A percentile compares a stretch with the other conserved stretches of the same genome.
Evolutionary conservation across 2,888 invertebrate species (phyloP).

Genomic region (Platynereis dumerilii): DNA sequence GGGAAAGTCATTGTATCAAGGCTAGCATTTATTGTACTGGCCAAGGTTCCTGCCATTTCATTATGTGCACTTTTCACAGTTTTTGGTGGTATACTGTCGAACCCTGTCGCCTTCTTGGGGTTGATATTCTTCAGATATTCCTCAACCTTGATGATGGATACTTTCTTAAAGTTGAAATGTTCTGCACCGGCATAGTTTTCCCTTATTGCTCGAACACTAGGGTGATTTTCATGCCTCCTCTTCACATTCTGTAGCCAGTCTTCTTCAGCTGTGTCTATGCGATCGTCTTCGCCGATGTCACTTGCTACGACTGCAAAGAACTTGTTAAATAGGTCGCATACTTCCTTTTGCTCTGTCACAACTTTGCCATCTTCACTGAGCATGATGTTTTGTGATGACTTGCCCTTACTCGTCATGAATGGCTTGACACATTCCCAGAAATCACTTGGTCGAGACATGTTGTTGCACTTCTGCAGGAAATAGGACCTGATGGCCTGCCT

Average conservation of each 20-base stretch:
- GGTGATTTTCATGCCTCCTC: background rate
- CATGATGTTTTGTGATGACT: background rate
- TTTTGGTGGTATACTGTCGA: too few relatives aligned
- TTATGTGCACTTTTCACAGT: too few relatives aligned
- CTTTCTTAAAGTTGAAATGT: too few relatives aligned
- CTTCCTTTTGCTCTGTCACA: background rate
- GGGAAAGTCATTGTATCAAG: too few relatives aligned
- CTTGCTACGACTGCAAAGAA: background rate
- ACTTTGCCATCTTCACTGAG: background rate
- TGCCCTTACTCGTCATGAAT: background rate
- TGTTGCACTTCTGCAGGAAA: background rate
- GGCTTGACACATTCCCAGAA: conserved; percentile 7
- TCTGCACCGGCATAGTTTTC: too few relatives aligned
- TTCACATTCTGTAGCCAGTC: background rate
- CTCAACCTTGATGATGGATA: too few relatives aligned
- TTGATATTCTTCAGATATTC: too few relatives aligned
- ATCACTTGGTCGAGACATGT: background rate
- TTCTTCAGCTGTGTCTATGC: background rate
- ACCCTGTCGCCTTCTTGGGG: too few relatives aligned
- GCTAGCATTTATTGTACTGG: too few relatives aligned
- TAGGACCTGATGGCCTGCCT: background rate
- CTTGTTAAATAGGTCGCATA: conserved; percentile 2
- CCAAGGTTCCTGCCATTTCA: background rate
- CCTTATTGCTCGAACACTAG: background rate
- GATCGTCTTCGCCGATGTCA: background rate